A percentile compares a stretch with the other conserved stretches of the same genome.
Evolutionary conservation across 2,113 vertebrate genomes (phyloP).

Genomic region (Pollimyrus isidori): DNA sequence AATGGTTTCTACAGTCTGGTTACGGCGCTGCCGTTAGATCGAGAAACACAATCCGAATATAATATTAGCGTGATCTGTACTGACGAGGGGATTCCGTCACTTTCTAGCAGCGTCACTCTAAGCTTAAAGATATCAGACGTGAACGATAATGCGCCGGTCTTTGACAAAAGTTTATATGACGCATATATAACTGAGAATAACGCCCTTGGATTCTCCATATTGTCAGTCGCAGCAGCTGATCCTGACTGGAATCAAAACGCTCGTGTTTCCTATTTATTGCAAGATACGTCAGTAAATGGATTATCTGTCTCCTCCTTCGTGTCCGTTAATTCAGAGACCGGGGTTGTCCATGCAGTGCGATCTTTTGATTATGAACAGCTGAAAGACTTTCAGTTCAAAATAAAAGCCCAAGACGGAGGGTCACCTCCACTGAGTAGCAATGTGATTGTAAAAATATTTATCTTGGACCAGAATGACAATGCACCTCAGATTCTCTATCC

Average conservation of each 20-base stretch:
- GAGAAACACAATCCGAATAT: conserved; percentile 31
- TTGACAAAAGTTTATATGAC: conserved; percentile 38
- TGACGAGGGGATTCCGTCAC: conserved; percentile 36
- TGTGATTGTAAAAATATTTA: not conserved
- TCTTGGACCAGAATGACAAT: not conserved
- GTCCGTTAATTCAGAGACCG: conserved; percentile 52
- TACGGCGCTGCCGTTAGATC: not conserved
- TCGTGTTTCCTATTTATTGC: conserved; percentile 50
- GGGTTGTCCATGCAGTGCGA: conserved; percentile 50
- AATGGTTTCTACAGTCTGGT: not conserved
- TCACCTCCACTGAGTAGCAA: conserved; percentile 25
- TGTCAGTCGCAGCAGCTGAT: conserved; percentile 42
- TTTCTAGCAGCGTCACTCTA: not conserved
- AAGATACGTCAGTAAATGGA: conserved; percentile 47
- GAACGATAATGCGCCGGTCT: too few relatives aligned
- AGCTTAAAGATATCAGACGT: too few relatives aligned
- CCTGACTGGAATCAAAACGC: conserved; percentile 53
- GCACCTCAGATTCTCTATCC: not conserved
- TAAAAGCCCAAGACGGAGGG: conserved; percentile 41
- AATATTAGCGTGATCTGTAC: conserved; percentile 38
- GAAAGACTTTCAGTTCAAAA: conserved; percentile 41
- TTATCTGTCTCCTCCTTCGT: conserved; percentile 47
- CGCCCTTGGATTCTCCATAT: conserved; percentile 41
- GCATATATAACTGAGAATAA: conserved; percentile 53
- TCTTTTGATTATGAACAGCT: conserved; percentile 59